Percentiles rank a stretch among this genome's conserved stretches.
phyloP scores from a whole-genome alignment of 1,140 invertebrate species.

The Lordiphosa stackelbergi region DNA sequence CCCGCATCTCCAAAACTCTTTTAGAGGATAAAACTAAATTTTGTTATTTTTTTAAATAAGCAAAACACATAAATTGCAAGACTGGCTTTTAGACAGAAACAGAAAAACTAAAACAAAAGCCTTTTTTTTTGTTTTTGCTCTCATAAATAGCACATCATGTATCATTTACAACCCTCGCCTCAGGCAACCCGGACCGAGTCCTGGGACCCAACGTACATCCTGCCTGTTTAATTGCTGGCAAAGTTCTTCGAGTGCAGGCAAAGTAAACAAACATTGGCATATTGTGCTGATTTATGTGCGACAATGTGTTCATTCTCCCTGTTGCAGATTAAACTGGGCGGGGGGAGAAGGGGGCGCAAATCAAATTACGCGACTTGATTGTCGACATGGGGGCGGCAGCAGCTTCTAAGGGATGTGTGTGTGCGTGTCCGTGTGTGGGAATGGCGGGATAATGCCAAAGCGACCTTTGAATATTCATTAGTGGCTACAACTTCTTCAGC shows the following conservation, averaged over 20 bases:
- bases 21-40: slow-evolving; percentile 12
- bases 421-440: neutral
- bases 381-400: slow-evolving; percentile 50
- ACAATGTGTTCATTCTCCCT: slow-evolving; percentile 47
- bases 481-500: slow-evolving; percentile 39
- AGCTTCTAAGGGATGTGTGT: slow-evolving; percentile 14
- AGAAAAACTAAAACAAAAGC: slow-evolving; percentile 72
- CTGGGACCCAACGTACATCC: slow-evolving; percentile 28
- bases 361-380: slow-evolving; percentile 75
- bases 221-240: slow-evolving; percentile 76
- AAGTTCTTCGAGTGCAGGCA: slow-evolving; percentile 64
- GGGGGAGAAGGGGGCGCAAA: slow-evolving; percentile 34
- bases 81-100: slow-evolving; percentile 45
- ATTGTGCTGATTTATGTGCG: slow-evolving; percentile 77
- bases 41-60: slow-evolving; percentile 12
- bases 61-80: slow-evolving; percentile 63
- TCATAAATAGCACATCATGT: slow-evolving; percentile 77
- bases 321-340: neutral
- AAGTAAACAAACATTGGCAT: slow-evolving; percentile 76
- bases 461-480: slow-evolving; percentile 73
- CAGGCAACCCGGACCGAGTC: neutral
- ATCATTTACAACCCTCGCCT: slow-evolving; percentile 66
- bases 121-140: slow-evolving; percentile 15
- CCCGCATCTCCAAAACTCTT: slow-evolving; percentile 80
- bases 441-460: slow-evolving; percentile 43